Percentiles rank a stretch among this genome's conserved stretches.
These are phyloP conservation scores for Ceratotherium simum DNA, from an alignment of 2,113 vertebrate genomes.

Conservation along the genomic window DNA sequence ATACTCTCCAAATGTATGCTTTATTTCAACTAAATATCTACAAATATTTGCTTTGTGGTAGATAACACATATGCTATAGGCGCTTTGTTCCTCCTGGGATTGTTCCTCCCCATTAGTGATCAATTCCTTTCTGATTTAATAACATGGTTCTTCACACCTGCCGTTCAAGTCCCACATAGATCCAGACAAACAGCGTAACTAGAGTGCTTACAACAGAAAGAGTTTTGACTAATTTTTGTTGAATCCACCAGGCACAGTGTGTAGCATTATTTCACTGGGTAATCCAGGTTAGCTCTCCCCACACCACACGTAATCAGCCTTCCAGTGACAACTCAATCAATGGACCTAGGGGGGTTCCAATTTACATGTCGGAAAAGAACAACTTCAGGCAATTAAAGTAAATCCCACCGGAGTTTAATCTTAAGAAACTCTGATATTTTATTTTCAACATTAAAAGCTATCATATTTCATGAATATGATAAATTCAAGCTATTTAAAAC, in stretches of 20 bases:
- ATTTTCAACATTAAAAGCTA: neutral
- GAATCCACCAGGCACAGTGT: neutral
- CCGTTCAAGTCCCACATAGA: neutral
- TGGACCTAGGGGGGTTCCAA: neutral
- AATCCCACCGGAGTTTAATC: neutral
- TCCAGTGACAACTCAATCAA: neutral
- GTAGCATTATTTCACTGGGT: neutral
- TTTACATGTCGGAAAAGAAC: neutral
- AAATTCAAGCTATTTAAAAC: conserved; percentile 34
- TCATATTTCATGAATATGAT: conserved; percentile 2
- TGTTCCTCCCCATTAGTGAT: neutral
- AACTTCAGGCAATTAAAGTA: neutral
- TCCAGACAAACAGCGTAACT: neutral
- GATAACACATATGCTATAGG: neutral
- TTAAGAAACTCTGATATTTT: neutral
- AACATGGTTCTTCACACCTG: neutral
- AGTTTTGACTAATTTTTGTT: neutral
- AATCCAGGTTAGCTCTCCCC: neutral
- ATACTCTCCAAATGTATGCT: neutral
- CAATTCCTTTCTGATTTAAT: neutral
- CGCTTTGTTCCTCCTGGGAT: neutral
- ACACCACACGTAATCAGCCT: neutral
- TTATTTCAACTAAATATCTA: conserved; percentile 13
- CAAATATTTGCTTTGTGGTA: neutral
- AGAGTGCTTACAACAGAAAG: neutral